These are phyloP conservation scores for Unio delphinus DNA, from an alignment of 2,888 invertebrate genomes.

Conservation along the genomic window DNA sequence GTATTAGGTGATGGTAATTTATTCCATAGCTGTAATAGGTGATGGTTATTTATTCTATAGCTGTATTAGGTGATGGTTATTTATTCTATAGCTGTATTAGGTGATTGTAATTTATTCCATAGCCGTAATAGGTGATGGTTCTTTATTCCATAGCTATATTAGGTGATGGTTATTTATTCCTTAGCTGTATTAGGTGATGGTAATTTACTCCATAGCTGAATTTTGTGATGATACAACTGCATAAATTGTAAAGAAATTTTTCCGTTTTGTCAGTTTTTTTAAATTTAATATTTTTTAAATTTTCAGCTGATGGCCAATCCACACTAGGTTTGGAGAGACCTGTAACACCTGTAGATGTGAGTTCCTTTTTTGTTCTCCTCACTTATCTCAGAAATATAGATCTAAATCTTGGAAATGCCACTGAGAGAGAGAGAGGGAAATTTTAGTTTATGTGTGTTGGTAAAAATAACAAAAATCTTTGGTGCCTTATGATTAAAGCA, in stretches of 20 bases:
- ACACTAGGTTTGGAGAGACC: slow-evolving; percentile 60
- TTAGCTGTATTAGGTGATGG: not conserved
- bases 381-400: no score
- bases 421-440: no score
- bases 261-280: not conserved
- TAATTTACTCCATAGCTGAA: no score
- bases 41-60: no score
- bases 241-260: no score
- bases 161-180: not conserved
- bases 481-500: no score
- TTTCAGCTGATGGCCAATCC: slow-evolving; percentile 45
- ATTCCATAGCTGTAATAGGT: no score
- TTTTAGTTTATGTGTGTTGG: no score
- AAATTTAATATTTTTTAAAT: slow-evolving; percentile 5
- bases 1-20: no score
- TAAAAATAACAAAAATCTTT: no score
- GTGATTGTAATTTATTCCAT: not conserved
- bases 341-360: slow-evolving; percentile 66
- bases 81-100: not conserved
- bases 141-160: not conserved
- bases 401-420: no score
- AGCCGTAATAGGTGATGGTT: not conserved
- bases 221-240: no score
- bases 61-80: not conserved
- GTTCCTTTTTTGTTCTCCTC: slow-evolving; percentile 11